phyloP scores from a whole-genome alignment of 2,797 vertebrate genomes.

The Pseudochirops cupreus region DNA sequence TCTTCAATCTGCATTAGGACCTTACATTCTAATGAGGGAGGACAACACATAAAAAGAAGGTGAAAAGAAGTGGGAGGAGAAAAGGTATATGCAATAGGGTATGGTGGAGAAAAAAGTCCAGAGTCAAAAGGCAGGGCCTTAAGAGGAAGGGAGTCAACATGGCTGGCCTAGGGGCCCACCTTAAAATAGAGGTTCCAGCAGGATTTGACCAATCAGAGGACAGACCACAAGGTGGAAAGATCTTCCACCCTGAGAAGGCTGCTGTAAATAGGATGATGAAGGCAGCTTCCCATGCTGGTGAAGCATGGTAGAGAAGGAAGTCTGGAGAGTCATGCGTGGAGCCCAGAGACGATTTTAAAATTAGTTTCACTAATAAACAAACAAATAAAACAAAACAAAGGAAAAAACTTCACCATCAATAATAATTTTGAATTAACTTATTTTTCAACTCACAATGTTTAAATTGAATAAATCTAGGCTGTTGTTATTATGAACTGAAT shows the following conservation, averaged over 20 bases:
- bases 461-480: conserved; percentile 6
- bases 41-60: neutral
- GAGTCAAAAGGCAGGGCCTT: neutral
- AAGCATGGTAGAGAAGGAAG: neutral
- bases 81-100: neutral
- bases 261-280: neutral
- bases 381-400: neutral
- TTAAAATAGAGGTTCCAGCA: neutral
- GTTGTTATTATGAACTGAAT: neutral
- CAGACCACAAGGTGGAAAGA: neutral
- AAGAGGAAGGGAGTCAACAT: neutral
- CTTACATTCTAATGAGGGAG: neutral
- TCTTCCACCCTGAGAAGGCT: neutral
- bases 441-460: conserved; percentile 38
- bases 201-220: neutral
- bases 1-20: neutral
- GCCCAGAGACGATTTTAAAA: conserved; percentile 11
- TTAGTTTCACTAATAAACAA: neutral
- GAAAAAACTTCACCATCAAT: neutral
- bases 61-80: neutral
- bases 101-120: neutral
- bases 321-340: neutral
- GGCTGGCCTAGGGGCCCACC: neutral
- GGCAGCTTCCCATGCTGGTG: neutral
- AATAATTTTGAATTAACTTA: neutral